phyloP scores from a whole-genome alignment of 2,888 invertebrate genomes.

The Drosophila atripex region DNA sequence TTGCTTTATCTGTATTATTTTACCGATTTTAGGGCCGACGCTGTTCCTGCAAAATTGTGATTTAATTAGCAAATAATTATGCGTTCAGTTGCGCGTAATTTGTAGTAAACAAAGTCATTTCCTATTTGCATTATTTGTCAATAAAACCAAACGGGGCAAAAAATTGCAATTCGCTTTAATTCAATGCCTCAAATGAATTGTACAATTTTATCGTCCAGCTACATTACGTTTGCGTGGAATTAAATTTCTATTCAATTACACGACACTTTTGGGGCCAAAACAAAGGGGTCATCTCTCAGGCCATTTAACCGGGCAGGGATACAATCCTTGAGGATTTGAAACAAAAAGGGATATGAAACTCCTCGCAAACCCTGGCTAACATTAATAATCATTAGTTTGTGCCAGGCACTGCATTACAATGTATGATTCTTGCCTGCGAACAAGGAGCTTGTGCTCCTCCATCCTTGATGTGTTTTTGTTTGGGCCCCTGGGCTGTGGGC shows the following conservation, averaged over 20 bases:
- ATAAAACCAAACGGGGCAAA: slow-evolving; percentile 7
- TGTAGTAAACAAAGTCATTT: slow-evolving; percentile 44
- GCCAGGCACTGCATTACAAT: slow-evolving; percentile 15
- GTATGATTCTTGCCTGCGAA: slow-evolving; percentile 17
- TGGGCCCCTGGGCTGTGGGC: slow-evolving; percentile 35
- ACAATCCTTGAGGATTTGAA: slow-evolving; percentile 17
- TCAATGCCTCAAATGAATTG: slow-evolving; percentile 7
- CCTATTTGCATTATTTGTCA: slow-evolving; percentile 31
- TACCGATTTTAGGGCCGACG: slow-evolving; percentile 6
- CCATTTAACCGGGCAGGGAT: slow-evolving; percentile 45
- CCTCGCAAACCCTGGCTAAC: slow-evolving; percentile 65
- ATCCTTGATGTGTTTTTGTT: slow-evolving; percentile 5
- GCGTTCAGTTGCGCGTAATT: slow-evolving; percentile 41
- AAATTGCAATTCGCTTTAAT: slow-evolving; percentile 9
- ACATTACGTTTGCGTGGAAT: slow-evolving; percentile 8
- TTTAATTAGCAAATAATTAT: slow-evolving; percentile 66
- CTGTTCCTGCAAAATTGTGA: slow-evolving; percentile 45
- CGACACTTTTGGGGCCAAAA: slow-evolving; percentile 37
- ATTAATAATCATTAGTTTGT: slow-evolving; percentile 75
- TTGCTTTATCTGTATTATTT: slow-evolving; percentile 18
- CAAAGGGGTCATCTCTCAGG: slow-evolving; percentile 51
- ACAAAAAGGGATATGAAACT: slow-evolving; percentile 12
- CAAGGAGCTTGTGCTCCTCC: slow-evolving; percentile 22
- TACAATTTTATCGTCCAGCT: too few relatives aligned
- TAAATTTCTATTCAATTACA: slow-evolving; percentile 58